These are phyloP conservation scores for Astreopora myriophthalma DNA, from an alignment of 64 coral and sea anemone species.

Conservation along the genomic window DNA sequence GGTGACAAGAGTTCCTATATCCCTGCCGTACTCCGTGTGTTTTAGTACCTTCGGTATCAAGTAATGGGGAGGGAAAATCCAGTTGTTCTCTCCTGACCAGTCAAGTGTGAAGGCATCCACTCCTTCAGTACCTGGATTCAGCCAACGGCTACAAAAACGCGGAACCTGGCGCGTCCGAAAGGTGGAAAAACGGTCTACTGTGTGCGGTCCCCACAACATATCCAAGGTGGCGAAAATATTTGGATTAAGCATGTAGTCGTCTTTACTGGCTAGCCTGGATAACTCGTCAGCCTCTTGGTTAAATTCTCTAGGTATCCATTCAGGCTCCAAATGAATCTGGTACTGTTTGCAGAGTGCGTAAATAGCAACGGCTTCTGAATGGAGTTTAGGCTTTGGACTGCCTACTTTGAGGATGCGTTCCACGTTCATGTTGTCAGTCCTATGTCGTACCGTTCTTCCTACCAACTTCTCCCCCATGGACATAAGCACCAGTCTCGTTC, in stretches of 20 bases:
- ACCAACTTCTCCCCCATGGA: no score
- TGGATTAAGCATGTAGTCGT: no score
- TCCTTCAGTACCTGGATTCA: conserved; percentile 14
- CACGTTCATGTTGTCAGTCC: not conserved
- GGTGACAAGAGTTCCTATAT: conserved; percentile 22
- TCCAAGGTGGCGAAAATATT: no score
- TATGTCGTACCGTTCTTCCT: no score
- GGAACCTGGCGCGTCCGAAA: not conserved
- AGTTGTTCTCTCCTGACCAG: no score
- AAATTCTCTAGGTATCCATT: not conserved
- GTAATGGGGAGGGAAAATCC: no score
- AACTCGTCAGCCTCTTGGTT: not conserved
- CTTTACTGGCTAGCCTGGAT: no score
- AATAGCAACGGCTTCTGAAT: not conserved
- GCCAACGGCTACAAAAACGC: not conserved
- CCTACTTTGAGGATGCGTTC: not conserved
- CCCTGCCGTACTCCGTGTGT: not conserved
- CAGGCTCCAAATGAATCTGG: not conserved
- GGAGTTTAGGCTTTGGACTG: not conserved
- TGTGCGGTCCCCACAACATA: no score
- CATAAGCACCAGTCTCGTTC: not conserved
- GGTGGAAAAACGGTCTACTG: not conserved
- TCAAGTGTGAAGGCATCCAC: conserved; percentile 12
- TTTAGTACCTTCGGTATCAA: not conserved
- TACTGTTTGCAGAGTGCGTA: not conserved